Evolutionary conservation across 1,140 invertebrate genomes (phyloP).

Genomic region (Drosophila nebulosa): DNA sequence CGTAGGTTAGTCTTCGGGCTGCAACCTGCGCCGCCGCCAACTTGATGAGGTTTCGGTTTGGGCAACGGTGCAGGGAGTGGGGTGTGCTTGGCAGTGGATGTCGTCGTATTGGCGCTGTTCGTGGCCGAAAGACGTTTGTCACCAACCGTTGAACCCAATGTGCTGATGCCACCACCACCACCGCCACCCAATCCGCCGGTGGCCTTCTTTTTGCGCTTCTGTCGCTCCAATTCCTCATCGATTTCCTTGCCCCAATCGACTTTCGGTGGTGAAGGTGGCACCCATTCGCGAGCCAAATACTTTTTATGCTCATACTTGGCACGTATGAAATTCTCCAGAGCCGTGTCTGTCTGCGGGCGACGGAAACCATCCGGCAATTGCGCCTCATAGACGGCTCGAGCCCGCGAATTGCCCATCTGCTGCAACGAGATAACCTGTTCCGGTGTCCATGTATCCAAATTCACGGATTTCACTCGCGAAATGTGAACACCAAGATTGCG

Average conservation of each 20-base stretch:
- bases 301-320: conserved; percentile 99
- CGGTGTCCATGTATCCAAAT: conserved; percentile 98
- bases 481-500: conserved; percentile 98
- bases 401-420: conserved; percentile 98
- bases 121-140: conserved; percentile 46
- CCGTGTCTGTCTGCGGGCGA: conserved; percentile 96
- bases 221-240: conserved; percentile 91
- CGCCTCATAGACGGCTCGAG: conserved; percentile 97
- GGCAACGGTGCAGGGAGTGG: conserved; percentile 81
- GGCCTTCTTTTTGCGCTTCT: conserved; percentile 88
- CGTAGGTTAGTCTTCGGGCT: conserved; percentile 86
- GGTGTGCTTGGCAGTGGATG: conserved; percentile 43
- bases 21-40: conserved; percentile 79
- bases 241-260: conserved; percentile 91
- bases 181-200: conserved; percentile 60
- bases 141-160: conserved; percentile 41
- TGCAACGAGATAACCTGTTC: conserved; percentile 97
- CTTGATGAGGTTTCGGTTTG: conserved; percentile 79
- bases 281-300: conserved; percentile 98
- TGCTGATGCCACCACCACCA: conserved; percentile 41
- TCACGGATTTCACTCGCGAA: conserved; percentile 98
- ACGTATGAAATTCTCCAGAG: conserved; percentile 96
- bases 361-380: conserved; percentile 97
- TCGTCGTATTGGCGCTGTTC: conserved; percentile 14
- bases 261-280: conserved; percentile 91